Evolutionary conservation across 2,113 vertebrate species (phyloP), one percentile per base, ranked within the genome.

Genomic region (Bothrops jararaca): DNA sequence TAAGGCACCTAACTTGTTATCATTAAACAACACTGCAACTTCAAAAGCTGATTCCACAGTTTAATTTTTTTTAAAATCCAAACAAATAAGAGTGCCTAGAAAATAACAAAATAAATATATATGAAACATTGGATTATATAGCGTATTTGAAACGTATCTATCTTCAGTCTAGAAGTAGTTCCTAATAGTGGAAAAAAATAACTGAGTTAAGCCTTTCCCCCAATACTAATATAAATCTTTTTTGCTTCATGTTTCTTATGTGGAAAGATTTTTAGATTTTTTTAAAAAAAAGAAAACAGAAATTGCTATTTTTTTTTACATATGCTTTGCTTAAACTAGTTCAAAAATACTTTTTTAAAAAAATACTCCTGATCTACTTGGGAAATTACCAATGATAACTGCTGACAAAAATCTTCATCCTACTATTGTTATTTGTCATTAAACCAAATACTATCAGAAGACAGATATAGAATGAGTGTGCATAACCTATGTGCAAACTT

Each of bases 11-110:
- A 95, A 86, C 74, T 64, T 48, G 42, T 64, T 93, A 94, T 86
- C 94, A 87, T 93, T 90, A 91, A 95, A 95, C 93, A 96, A 96
- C 93, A 94, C 92, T 96, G 91, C 93, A 95, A 94, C 94, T 95
- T 90, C 69, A 93, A 48, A 96, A 96, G 88, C 24, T 95, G 95
- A 95, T 92, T 95, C 85, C 80, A 92, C 80, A 87, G 94, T 95
- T 95, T 56, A 96, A 48, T 48, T 48, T 48, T 48, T 48, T 48
- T 48, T 8, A 96, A 96, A 97, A 45, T 89, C 94, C 91, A 95
- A 96, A 95, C 42, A 93, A 56, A 95, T 94, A 74, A 90, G 45
- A 95, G 93, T 93, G 29, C 20, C 95, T 85, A 34, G 29, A 87
- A 64, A 87, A 86, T 56, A 48, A 18, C 26, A 53, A 48, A n/a